Conservation (phyloP, 2,888 invertebrate species). For the Aproaerema taeniolella region DNA sequence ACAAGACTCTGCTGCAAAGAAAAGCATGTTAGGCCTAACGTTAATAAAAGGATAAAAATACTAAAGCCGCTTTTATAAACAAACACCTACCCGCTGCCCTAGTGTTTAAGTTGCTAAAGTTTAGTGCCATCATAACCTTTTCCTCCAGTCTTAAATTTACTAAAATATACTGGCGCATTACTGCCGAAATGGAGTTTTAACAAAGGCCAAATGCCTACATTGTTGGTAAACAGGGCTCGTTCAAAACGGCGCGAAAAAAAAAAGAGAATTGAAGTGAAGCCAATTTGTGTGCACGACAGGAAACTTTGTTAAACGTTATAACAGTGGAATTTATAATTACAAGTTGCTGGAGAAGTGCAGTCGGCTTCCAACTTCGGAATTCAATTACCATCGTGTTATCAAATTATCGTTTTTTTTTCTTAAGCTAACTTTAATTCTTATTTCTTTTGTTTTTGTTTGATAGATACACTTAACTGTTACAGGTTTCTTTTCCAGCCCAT, state of each 20-base stretch:
- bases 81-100: background rate
- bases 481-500: too few relatives aligned
- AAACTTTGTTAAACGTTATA: slow-evolving; percentile 56
- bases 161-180: slow-evolving; percentile 21
- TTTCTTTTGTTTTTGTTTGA: background rate
- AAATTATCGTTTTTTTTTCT: slow-evolving; percentile 16
- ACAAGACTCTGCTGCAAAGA: too few relatives aligned
- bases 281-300: slow-evolving; percentile 52
- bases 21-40: too few relatives aligned
- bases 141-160: background rate
- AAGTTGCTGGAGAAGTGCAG: slow-evolving; percentile 38
- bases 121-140: slow-evolving; percentile 16
- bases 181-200: slow-evolving; percentile 24
- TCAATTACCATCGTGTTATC: slow-evolving; percentile 39
- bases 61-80: background rate
- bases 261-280: slow-evolving; percentile 38
- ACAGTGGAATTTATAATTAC: slow-evolving; percentile 52
- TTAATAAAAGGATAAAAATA: too few relatives aligned
- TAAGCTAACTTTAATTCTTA: background rate
- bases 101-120: background rate
- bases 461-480: too few relatives aligned
- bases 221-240: slow-evolving; percentile 31
- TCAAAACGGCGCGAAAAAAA: slow-evolving; percentile 31
- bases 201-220: slow-evolving; percentile 30
- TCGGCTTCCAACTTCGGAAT: slow-evolving; percentile 39